Evolutionary conservation across 2,113 vertebrate species (phyloP), one percentile per base, ranked within the genome.

Genomic region (Grallaria varia): DNA sequence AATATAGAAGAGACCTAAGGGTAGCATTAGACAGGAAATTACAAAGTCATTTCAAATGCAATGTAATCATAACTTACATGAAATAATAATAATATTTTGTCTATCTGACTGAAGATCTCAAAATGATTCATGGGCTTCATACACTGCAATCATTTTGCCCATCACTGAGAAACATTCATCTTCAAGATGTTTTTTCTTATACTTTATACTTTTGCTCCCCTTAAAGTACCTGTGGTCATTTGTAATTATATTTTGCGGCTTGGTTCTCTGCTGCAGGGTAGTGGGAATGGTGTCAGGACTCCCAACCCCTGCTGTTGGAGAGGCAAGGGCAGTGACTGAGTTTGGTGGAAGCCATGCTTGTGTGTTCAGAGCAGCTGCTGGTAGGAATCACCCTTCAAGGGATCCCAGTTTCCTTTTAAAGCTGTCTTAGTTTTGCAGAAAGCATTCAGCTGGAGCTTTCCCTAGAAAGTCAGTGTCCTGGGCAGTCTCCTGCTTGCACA

Each of bases 11-110:
- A 87, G 74, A 93, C 45, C 45, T 94, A 89, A 82, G 78, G 90
- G 69, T 75, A 92, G 52, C 60, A 78, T 86, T 74, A 68, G 28
- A 88, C 92, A 96, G 93, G 93, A 96, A 96, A 97, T 96, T 96
- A 68, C 72, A 93, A 89, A 72, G 23, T 39, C 20, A 67, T 94
- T 96, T 92, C 72, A 83, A 90, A 95, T 78, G 47, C 59, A 90
- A 84, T 49, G 12, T 67, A 59, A 64, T 69, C 76, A 91, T 89
- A 91, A 92, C 74, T 24, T 80, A 87, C 24, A 69, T 59, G 64
- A 82, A 94, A 84, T 90, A 83, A 75, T 66, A 95, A 71, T 68
- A 84, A 47, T 64, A 47, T 87, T 92, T 95, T 79, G 47, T 64
- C 60, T 52, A 50, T 94, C 56, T 79, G 74, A 47, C 45, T 73